Conservation (phyloP, 2,113 vertebrate species). For the Rhea americana region DNA sequence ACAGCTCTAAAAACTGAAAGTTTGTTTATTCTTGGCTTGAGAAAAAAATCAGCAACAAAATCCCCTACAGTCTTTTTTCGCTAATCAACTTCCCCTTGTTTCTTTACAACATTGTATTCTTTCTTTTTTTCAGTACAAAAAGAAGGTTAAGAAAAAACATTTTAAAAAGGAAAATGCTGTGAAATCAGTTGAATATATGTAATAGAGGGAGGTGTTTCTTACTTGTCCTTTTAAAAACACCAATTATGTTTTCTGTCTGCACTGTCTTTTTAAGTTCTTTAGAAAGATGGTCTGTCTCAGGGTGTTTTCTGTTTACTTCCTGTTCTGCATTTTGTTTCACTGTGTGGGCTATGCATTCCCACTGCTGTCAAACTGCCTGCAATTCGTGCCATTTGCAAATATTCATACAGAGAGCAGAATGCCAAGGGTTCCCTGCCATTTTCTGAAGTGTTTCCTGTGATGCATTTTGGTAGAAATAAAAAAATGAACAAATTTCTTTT, state of each 20-base stretch:
- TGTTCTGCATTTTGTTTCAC: background rate
- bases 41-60: background rate
- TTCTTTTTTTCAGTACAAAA: background rate
- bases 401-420: background rate
- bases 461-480: background rate
- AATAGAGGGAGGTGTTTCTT: background rate
- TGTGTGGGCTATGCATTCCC: background rate
- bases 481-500: background rate
- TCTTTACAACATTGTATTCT: background rate
- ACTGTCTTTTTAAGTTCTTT: background rate
- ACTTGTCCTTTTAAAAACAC: background rate
- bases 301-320: background rate
- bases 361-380: background rate
- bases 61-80: background rate
- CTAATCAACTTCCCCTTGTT: background rate
- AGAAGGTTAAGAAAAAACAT: background rate
- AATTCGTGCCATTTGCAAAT: background rate
- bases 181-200: background rate
- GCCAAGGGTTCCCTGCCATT: background rate
- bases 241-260: background rate
- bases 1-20: background rate
- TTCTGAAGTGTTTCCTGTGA: background rate
- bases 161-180: background rate
- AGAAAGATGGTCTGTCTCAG: background rate
- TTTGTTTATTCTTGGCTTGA: background rate